A percentile compares a stretch with the other conserved stretches of the same genome.
These are phyloP conservation scores for Hypolimnas misippus DNA, from an alignment of 2,888 invertebrate genomes.

Conservation along the genomic window DNA sequence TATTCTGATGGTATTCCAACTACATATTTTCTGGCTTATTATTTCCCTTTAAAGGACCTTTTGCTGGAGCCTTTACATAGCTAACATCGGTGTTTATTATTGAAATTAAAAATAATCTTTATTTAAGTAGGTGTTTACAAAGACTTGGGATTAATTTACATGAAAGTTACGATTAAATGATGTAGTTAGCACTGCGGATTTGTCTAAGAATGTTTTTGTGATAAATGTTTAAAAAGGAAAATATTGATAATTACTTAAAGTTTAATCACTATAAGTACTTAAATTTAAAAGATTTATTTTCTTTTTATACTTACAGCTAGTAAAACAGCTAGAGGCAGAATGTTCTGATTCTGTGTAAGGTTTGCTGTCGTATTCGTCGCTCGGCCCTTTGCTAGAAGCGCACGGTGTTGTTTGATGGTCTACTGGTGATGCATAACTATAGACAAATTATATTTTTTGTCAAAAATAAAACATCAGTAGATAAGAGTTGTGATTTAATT, in stretches of 20 bases:
- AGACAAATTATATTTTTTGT: conserved; percentile 30
- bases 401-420: conserved; percentile 79
- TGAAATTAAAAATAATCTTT: not conserved
- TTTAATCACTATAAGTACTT: too few species aligned
- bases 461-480: too few species aligned
- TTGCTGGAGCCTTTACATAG: not conserved
- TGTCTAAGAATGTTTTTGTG: too few species aligned
- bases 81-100: not conserved
- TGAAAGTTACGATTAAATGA: not conserved
- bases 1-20: conserved; percentile 5
- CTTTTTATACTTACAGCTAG: conserved; percentile 74
- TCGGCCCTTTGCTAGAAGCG: conserved; percentile 85
- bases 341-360: conserved; percentile 81
- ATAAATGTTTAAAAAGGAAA: too few species aligned
- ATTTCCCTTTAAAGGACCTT: not conserved
- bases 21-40: conserved; percentile 1
- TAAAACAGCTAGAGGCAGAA: conserved; percentile 79
- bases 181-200: too few species aligned
- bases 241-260: too few species aligned
- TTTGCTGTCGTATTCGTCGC: conserved; percentile 79
- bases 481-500: too few species aligned
- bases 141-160: not conserved
- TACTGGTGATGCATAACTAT: conserved; percentile 79
- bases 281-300: too few species aligned
- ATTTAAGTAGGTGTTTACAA: not conserved